A percentile compares a stretch with the other conserved stretches of the same genome.
phyloP scores from a whole-genome alignment of 2,888 invertebrate species.

The Junonia oenone region DNA sequence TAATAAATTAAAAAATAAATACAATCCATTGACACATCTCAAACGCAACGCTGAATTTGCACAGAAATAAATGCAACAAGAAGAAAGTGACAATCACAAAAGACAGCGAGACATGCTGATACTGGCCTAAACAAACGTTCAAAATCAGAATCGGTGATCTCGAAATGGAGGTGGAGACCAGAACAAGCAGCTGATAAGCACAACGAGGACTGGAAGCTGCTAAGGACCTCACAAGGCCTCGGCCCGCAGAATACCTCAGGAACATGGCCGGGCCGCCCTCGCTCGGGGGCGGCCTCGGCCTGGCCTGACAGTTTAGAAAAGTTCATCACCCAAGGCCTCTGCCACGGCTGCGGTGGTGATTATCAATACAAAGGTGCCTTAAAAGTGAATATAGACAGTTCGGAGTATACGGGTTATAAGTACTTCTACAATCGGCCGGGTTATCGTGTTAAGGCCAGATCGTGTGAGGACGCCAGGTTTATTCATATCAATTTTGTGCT shows the following conservation, averaged over 20 bases:
- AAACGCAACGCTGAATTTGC: neutral
- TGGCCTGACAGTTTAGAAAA: constrained; percentile 45
- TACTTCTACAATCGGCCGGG: constrained; percentile 64
- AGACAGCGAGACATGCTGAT: constrained; percentile 18
- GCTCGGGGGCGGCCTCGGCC: constrained; percentile 47
- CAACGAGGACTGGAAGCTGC: constrained; percentile 72
- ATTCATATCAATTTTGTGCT: constrained; percentile 82
- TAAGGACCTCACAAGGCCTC: constrained; percentile 49
- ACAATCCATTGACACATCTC: constrained; percentile 45
- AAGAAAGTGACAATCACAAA: constrained; percentile 13
- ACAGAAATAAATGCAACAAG: constrained; percentile 22
- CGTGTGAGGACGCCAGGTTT: constrained; percentile 82
- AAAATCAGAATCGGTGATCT: constrained; percentile 67
- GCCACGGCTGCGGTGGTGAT: constrained; percentile 69
- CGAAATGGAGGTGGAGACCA: constrained; percentile 72
- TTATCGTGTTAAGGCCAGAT: constrained; percentile 58
- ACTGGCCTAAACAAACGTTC: constrained; percentile 44
- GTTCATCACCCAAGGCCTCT: constrained; percentile 62
- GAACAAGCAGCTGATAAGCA: constrained; percentile 61
- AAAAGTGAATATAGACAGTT: constrained; percentile 65
- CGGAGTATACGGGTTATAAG: constrained; percentile 74
- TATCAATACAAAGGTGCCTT: constrained; percentile 65
- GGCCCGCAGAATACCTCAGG: constrained; percentile 47
- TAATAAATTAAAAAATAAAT: too few species aligned
- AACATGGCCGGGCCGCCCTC: constrained; percentile 76